Conservation (phyloP, 2,888 invertebrate species). For the Sicus ferrugineus region DNA sequence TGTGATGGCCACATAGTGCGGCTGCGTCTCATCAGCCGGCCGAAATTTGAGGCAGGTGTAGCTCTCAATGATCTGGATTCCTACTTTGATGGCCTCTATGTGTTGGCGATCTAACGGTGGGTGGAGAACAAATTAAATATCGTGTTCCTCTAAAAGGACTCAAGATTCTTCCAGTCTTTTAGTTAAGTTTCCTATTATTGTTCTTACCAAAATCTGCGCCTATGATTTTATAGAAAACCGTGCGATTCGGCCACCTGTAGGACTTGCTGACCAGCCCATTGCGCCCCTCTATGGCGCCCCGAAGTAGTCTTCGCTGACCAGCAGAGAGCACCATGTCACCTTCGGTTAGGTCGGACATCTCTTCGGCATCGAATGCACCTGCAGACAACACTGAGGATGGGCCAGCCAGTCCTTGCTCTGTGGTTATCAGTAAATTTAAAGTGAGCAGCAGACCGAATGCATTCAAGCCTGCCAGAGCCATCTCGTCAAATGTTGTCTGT, state of each 20-base stretch:
- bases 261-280: constrained; percentile 70
- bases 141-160: no score
- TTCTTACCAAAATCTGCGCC: constrained; percentile 49
- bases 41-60: constrained; percentile 77
- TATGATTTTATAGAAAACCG: constrained; percentile 69
- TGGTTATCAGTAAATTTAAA: no score
- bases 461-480: not conserved
- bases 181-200: no score
- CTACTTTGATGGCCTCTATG: constrained; percentile 70
- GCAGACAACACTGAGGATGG: constrained; percentile 34
- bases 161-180: no score
- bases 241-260: constrained; percentile 72
- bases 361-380: constrained; percentile 72
- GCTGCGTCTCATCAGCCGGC: constrained; percentile 65
- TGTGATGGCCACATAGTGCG: constrained; percentile 49
- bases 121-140: no score
- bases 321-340: constrained; percentile 77
- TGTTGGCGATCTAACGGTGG: constrained; percentile 63
- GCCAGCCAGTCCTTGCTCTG: no score
- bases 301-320: constrained; percentile 43
- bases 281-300: constrained; percentile 51
- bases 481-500: not conserved
- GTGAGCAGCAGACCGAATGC: not conserved
- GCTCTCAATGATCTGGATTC: constrained; percentile 75
- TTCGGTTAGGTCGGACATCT: constrained; percentile 75